Conservation (phyloP, 2,797 vertebrate species). For the Alectoris magna region DNA sequence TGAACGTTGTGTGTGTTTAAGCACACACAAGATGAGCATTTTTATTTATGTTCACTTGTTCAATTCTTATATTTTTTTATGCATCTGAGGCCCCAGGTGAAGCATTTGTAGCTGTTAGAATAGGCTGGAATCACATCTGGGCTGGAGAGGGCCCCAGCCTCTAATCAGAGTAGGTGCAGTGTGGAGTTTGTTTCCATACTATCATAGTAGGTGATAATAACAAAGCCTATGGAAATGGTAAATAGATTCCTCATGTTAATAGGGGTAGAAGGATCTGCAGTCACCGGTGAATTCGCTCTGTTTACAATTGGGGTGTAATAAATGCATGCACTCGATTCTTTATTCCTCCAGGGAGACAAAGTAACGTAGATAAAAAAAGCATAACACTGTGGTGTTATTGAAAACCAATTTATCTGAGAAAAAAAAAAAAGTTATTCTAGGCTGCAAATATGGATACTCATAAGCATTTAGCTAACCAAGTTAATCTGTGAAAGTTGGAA, state of each 20-base stretch:
- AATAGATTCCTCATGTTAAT: not conserved
- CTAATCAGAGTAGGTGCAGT: not conserved
- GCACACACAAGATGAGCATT: fast-evolving
- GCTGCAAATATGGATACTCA: not conserved
- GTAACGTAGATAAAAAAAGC: not conserved
- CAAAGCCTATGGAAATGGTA: not conserved
- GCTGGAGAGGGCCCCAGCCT: fast-evolving
- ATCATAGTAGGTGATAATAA: not conserved
- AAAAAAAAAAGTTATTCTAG: not conserved
- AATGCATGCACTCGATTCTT: not conserved
- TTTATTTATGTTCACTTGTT: not conserved
- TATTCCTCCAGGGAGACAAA: not conserved
- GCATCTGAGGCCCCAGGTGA: not conserved
- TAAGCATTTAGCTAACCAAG: not conserved
- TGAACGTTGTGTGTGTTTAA: not conserved
- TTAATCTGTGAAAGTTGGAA: not conserved
- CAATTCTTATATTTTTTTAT: not conserved
- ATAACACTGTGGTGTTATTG: not conserved
- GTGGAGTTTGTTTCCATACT: not conserved
- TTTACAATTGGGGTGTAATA: not conserved
- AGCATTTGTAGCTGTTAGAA: not conserved
- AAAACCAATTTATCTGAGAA: not conserved
- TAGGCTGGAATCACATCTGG: fast-evolving
- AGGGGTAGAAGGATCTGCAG: not conserved
- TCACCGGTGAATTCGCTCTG: not conserved